A percentile compares a stretch with the other conserved stretches of the same genome.
phyloP scores from a whole-genome alignment of 1,140 invertebrate species.

The Neodiprion pinetum region DNA sequence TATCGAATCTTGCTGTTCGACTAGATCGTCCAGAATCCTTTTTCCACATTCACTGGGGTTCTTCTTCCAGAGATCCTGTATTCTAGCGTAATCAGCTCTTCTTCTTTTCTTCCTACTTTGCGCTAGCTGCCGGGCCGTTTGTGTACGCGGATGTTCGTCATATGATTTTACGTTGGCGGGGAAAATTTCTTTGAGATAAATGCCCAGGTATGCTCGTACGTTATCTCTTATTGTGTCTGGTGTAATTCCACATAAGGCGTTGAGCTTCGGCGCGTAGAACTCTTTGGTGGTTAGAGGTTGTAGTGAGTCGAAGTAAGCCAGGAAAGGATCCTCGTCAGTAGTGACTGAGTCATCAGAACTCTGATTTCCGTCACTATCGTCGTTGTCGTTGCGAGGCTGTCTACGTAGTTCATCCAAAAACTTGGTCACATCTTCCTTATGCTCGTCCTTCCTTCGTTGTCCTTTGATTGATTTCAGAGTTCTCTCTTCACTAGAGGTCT shows the following conservation, averaged over 20 bases:
- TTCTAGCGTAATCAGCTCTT: constrained; percentile 22
- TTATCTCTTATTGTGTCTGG: no score
- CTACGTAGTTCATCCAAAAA: no score
- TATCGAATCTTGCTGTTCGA: not conserved
- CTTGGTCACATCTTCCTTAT: no score
- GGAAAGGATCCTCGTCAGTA: no score
- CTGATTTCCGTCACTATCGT: no score
- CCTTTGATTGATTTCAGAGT: constrained; percentile 28
- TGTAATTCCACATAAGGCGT: no score
- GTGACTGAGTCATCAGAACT: no score
- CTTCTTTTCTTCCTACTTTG: not conserved
- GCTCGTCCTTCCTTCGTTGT: constrained; percentile 2
- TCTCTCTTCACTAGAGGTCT: constrained; percentile 1
- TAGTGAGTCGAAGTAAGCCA: not conserved
- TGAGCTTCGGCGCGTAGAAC: no score
- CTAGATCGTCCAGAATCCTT: constrained; percentile 18
- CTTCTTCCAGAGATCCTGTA: constrained; percentile 28
- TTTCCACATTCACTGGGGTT: constrained; percentile 15
- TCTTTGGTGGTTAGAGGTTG: constrained; percentile 8
- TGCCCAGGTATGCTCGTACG: no score
- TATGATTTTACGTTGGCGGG: no score
- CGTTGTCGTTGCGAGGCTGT: no score
- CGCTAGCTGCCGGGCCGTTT: not conserved
- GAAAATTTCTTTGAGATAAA: no score
- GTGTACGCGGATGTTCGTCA: not conserved